Percentiles rank a stretch among this genome's conserved stretches.
Evolutionary conservation across 1,140 invertebrate species (phyloP).

Genomic region (Gonatopus flavifemur): DNA sequence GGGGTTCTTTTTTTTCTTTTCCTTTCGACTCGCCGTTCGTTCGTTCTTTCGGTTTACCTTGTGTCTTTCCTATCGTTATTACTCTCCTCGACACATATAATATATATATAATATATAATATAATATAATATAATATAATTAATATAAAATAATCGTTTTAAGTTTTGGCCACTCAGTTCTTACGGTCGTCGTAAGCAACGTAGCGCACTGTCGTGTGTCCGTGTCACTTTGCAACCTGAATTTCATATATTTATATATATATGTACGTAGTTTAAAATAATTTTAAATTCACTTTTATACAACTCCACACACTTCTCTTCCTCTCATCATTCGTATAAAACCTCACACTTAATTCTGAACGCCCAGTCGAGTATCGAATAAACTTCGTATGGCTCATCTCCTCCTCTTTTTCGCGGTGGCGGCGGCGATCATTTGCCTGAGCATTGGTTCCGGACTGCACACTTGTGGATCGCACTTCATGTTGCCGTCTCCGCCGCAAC

Average conservation of each 20-base stretch:
- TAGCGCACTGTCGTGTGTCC: conserved; percentile 52
- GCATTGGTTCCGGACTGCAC: conserved; percentile 84
- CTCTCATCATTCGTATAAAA: conserved; percentile 16
- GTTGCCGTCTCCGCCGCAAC: conserved; percentile 84
- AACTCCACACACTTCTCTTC: conserved; percentile 46
- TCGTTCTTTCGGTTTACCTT: not conserved
- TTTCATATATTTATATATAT: too few relatives aligned
- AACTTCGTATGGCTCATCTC: conserved; percentile 68
- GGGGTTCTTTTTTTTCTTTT: conserved; percentile 10
- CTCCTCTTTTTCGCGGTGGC: conserved; percentile 71
- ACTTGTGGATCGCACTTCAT: conserved; percentile 91
- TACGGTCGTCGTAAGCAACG: conserved; percentile 47
- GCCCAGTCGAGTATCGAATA: not conserved
- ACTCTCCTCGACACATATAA: too few relatives aligned
- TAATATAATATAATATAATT: conserved; percentile 47
- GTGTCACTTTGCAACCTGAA: too few relatives aligned
- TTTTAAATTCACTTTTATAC: conserved; percentile 56
- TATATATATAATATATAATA: conserved; percentile 51
- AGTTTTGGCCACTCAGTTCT: conserved; percentile 58
- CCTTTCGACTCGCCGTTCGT: conserved; percentile 6
- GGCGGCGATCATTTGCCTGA: conserved; percentile 83
- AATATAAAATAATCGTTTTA: conserved; percentile 54
- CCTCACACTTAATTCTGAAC: too few relatives aligned
- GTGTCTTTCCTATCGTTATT: too few relatives aligned
- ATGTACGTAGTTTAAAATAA: conserved; percentile 51